Conservation (phyloP, 2,113 vertebrate genomes). For the Strigops habroptila region DNA sequence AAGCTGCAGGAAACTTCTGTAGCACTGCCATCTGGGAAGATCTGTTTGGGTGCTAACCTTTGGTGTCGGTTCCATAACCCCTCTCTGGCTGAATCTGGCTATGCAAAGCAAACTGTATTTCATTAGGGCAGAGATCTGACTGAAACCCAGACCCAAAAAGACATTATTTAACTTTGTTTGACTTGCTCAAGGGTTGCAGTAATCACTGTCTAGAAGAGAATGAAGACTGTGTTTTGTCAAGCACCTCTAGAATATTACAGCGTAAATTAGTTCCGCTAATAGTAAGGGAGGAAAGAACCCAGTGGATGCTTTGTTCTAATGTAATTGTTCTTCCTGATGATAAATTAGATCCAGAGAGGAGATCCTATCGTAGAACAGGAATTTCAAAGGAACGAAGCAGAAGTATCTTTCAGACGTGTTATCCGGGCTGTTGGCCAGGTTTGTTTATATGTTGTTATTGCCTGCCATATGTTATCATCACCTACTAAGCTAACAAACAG, state of each 20-base stretch:
- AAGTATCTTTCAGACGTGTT: conserved; percentile 68
- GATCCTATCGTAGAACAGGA: conserved; percentile 64
- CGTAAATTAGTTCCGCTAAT: neutral
- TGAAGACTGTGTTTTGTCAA: neutral
- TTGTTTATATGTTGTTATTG: neutral
- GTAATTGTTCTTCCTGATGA: neutral
- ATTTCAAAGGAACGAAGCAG: conserved; percentile 58
- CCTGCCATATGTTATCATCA: neutral
- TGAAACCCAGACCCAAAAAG: neutral
- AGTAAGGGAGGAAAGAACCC: neutral
- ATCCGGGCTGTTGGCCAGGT: conserved; percentile 75
- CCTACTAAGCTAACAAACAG: neutral
- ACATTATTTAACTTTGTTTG: neutral
- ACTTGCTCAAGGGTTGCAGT: neutral
- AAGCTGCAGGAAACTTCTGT: neutral
- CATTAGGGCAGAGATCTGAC: neutral
- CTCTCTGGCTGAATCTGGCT: neutral
- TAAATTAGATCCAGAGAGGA: conserved; percentile 73
- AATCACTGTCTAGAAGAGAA: neutral
- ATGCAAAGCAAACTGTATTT: neutral
- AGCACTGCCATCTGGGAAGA: neutral
- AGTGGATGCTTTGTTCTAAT: neutral
- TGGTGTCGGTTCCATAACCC: neutral
- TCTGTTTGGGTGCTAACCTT: neutral
- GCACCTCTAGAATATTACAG: neutral